A percentile compares a stretch with the other conserved stretches of the same genome.
phyloP scores from a whole-genome alignment of 2,888 invertebrate genomes.

The Morinoia aosen region DNA sequence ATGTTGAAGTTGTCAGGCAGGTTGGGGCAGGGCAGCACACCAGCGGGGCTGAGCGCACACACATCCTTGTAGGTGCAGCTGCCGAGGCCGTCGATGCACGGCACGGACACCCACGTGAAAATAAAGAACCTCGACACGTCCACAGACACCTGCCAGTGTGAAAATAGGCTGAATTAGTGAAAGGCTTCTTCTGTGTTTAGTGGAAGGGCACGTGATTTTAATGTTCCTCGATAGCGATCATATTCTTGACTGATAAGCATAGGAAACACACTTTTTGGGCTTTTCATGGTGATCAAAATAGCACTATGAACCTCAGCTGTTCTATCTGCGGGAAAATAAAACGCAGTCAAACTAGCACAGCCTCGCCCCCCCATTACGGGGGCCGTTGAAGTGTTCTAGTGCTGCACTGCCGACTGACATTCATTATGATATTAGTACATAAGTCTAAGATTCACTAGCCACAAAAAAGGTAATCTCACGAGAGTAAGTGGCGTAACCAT shows the following conservation, averaged over 20 bases:
- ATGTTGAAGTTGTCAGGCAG: conserved; percentile 1
- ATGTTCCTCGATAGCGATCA: neutral
- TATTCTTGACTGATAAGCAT: neutral
- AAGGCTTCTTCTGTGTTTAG: neutral
- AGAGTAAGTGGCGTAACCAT: too few relatives aligned
- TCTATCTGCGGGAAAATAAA: too few relatives aligned
- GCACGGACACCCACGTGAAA: neutral
- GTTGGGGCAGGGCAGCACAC: neutral
- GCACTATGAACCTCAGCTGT: too few relatives aligned
- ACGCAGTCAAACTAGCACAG: too few relatives aligned
- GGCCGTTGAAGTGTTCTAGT: too few relatives aligned
- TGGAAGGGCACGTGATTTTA: too few relatives aligned
- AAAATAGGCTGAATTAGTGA: neutral
- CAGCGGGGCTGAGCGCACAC: neutral
- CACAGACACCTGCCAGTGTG: neutral
- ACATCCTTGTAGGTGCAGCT: conserved; percentile 43
- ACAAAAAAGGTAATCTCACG: too few relatives aligned
- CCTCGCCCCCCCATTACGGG: too few relatives aligned
- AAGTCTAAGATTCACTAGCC: too few relatives aligned
- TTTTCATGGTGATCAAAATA: too few relatives aligned
- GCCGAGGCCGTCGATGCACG: conserved; percentile 36
- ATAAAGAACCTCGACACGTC: neutral
- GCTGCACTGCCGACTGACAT: too few relatives aligned
- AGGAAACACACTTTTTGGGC: neutral
- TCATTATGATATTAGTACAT: too few relatives aligned